Percentiles rank a stretch among this genome's conserved stretches.
phyloP scores from a whole-genome alignment of 1,140 invertebrate species.

The Drosophila sturtevanti region DNA sequence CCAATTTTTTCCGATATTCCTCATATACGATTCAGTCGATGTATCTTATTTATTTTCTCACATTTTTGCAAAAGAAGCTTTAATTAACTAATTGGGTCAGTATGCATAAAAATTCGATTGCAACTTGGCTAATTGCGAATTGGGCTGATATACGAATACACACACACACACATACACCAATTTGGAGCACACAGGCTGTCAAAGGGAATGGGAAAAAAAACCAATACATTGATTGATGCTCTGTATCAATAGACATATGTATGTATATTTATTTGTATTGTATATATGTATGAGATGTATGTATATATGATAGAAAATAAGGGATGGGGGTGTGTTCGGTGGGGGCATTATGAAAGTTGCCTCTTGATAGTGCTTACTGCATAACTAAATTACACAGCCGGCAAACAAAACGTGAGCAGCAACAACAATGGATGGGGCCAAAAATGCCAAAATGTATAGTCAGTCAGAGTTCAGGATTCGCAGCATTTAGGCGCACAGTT shows the following conservation, averaged over 20 bases:
- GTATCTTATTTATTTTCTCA: constrained; percentile 24
- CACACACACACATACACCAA: not conserved
- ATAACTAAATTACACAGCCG: constrained; percentile 65
- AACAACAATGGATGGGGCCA: constrained; percentile 19
- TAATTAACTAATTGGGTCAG: constrained; percentile 73
- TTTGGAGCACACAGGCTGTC: not conserved
- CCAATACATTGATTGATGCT: constrained; percentile 69
- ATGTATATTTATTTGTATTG: no score
- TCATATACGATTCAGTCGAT: constrained; percentile 15
- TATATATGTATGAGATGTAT: no score
- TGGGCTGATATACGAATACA: constrained; percentile 11
- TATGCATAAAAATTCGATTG: constrained; percentile 37
- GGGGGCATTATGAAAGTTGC: constrained; percentile 27
- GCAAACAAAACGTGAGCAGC: constrained; percentile 54
- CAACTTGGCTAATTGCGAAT: constrained; percentile 54
- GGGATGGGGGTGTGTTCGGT: not conserved
- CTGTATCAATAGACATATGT: constrained; percentile 42
- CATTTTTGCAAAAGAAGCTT: constrained; percentile 18
- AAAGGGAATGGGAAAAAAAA: constrained; percentile 14
- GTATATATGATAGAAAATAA: constrained; percentile 28
- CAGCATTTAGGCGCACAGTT: constrained; percentile 3
- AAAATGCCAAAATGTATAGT: not conserved
- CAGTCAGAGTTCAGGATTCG: not conserved
- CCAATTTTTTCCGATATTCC: not conserved
- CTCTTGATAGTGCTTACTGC: constrained; percentile 26